phyloP scores from a whole-genome alignment of 2,888 invertebrate genomes.

The Exephanes ischioxanthus region DNA sequence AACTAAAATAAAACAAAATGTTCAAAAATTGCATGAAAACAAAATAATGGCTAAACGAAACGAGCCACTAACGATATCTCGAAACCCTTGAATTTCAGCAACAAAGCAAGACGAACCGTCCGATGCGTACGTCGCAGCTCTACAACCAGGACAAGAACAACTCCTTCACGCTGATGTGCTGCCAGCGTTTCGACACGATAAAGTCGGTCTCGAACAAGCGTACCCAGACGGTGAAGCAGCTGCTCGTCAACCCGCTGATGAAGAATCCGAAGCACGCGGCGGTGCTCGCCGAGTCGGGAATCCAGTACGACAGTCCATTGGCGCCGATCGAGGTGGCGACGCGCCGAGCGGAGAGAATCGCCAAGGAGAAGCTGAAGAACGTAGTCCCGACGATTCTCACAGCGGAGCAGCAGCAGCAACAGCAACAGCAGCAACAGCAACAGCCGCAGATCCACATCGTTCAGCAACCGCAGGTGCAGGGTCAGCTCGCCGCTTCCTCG shows the following conservation, averaged over 20 bases:
- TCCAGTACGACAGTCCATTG: conserved; percentile 93
- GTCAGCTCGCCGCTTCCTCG: conserved; percentile 71
- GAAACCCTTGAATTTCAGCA: conserved; percentile 77
- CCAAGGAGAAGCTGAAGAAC: conserved; percentile 91
- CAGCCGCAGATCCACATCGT: conserved; percentile 76
- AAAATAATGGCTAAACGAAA: neutral
- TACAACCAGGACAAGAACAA: conserved; percentile 92
- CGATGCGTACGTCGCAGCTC: conserved; percentile 91
- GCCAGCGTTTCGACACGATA: conserved; percentile 91
- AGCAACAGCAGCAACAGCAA: conserved; percentile 73
- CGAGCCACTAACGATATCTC: too few relatives aligned
- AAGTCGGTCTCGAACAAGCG: conserved; percentile 91
- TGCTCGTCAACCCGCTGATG: conserved; percentile 90
- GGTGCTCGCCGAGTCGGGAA: conserved; percentile 93
- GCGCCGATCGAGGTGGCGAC: conserved; percentile 93
- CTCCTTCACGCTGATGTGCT: conserved; percentile 89
- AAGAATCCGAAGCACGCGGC: conserved; percentile 95
- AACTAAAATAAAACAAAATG: neutral
- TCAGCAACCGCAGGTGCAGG: conserved; percentile 73
- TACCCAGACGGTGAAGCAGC: conserved; percentile 91
- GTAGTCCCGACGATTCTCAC: conserved; percentile 76
- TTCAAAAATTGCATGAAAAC: neutral
- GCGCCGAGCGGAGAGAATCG: conserved; percentile 93
- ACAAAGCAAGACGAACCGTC: conserved; percentile 89
- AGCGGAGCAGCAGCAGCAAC: conserved; percentile 74